Evolutionary conservation across 1,140 invertebrate genomes (phyloP).

Genomic region (Paramacrobiotus metropolitanus): DNA sequence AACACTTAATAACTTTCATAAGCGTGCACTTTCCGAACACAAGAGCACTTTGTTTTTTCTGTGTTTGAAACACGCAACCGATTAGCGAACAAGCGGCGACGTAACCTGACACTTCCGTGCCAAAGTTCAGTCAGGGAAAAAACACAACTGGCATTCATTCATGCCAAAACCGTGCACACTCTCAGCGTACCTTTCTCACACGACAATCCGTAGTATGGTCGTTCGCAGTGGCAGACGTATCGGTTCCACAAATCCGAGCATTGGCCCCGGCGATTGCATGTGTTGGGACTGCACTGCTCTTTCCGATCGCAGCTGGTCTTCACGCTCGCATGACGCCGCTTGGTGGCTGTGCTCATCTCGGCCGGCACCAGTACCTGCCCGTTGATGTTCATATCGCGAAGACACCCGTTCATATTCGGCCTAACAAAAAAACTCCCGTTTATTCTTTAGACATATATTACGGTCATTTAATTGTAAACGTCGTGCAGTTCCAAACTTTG

Average conservation of each 20-base stretch:
- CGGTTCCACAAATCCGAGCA: constrained; percentile 68
- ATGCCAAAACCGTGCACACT: too few species aligned
- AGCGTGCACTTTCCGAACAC: too few species aligned
- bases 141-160: too few species aligned
- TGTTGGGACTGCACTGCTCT: constrained; percentile 58
- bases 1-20: too few species aligned
- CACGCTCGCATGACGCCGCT: constrained; percentile 2
- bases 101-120: too few species aligned
- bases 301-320: constrained; percentile 41
- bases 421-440: not conserved
- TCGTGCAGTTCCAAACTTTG: too few species aligned
- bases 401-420: constrained; percentile 46
- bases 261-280: constrained; percentile 55
- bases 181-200: constrained; percentile 76
- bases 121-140: too few species aligned
- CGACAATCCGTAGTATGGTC: constrained; percentile 57
- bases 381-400: constrained; percentile 68
- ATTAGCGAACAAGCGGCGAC: too few species aligned
- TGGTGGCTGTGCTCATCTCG: constrained; percentile 5
- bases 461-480: too few species aligned
- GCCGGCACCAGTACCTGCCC: constrained; percentile 38
- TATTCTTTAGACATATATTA: too few species aligned
- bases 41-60: too few species aligned
- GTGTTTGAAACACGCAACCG: too few species aligned
- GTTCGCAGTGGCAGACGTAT: constrained; percentile 57